Evolutionary conservation across 53 echinoderm and acorn worm species (phyloP).

Genomic region (Antedon mediterranea): DNA sequence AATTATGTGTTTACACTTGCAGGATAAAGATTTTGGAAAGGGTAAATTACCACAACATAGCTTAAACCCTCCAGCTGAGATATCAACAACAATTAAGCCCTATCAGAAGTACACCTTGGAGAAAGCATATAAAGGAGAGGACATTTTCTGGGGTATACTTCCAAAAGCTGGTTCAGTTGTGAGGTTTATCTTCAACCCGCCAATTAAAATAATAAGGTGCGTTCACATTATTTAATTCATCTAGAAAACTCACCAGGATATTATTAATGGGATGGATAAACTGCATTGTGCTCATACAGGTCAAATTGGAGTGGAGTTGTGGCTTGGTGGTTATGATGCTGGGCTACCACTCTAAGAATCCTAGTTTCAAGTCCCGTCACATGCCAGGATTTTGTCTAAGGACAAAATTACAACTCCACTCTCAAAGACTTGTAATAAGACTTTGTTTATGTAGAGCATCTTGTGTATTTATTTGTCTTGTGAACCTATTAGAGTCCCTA

Average conservation of each 20-base stretch:
- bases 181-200: slow-evolving; percentile 57
- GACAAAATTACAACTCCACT: no score
- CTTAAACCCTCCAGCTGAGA: slow-evolving; percentile 70
- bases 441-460: no score
- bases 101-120: slow-evolving; percentile 71
- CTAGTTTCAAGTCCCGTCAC: no score
- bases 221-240: no score
- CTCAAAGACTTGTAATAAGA: no score
- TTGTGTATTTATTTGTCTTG: no score
- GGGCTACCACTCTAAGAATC: no score
- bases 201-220: slow-evolving; percentile 57
- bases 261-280: not conserved
- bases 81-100: slow-evolving; percentile 65
- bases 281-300: not conserved
- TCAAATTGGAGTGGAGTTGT: no score
- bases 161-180: slow-evolving; percentile 55
- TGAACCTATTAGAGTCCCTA: no score
- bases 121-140: slow-evolving; percentile 80
- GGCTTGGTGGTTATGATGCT: no score
- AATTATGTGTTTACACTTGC: not conserved
- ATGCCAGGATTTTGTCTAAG: no score
- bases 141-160: slow-evolving; percentile 92
- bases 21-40: slow-evolving; percentile 93
- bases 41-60: slow-evolving; percentile 56
- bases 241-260: not conserved